A percentile compares a stretch with the other conserved stretches of the same genome.
Conservation (phyloP, 1,140 invertebrate genomes). For the Trypoxylus dichotomus region DNA sequence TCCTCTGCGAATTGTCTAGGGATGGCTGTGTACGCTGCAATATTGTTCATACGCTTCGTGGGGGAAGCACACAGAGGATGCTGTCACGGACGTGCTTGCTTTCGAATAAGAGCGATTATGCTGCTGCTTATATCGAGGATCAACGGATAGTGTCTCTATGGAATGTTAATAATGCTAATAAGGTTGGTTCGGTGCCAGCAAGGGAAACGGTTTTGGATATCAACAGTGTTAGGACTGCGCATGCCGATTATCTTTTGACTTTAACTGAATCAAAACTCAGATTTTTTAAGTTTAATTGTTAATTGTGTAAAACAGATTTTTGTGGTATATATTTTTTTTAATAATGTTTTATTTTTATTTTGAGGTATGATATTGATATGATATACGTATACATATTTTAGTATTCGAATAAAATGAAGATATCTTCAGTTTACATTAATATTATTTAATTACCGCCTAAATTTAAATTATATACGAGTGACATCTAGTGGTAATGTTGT, state of each 20-base stretch:
- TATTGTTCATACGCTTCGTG: constrained; percentile 62
- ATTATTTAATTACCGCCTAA: too few relatives aligned
- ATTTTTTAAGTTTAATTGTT: constrained; percentile 46
- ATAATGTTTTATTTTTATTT: too few relatives aligned
- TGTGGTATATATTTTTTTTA: too few relatives aligned
- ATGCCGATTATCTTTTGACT: constrained; percentile 41
- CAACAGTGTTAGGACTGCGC: constrained; percentile 40
- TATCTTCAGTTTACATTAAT: too few relatives aligned
- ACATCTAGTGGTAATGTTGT: too few relatives aligned
- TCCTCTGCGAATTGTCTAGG: constrained; percentile 59
- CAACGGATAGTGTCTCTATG: constrained; percentile 65
- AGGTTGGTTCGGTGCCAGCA: constrained; percentile 41
- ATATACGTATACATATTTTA: too few relatives aligned
- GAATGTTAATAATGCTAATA: constrained; percentile 59
- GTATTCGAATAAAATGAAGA: too few relatives aligned
- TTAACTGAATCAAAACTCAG: constrained; percentile 48
- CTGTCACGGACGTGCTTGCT: constrained; percentile 66
- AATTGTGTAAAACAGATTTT: too few relatives aligned
- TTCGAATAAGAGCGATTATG: constrained; percentile 57
- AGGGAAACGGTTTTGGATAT: constrained; percentile 47
- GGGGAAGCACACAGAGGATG: constrained; percentile 63
- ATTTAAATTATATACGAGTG: too few relatives aligned
- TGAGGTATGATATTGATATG: too few relatives aligned
- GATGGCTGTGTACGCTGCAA: constrained; percentile 58
- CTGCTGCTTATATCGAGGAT: constrained; percentile 67